A percentile compares a stretch with the other conserved stretches of the same genome.
phyloP scores from a whole-genome alignment of 2,888 invertebrate genomes.

The Acleris cristana region DNA sequence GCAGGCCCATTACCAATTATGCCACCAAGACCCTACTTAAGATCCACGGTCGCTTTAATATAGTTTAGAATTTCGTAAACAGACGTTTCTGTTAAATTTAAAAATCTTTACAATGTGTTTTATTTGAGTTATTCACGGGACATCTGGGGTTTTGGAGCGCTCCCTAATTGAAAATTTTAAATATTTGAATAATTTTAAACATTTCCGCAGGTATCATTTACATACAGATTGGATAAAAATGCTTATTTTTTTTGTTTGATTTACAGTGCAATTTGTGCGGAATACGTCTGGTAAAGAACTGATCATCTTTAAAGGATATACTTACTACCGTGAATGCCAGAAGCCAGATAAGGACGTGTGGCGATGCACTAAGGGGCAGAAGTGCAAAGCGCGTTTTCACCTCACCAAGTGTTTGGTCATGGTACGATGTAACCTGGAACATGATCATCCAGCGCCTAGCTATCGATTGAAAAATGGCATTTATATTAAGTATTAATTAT shows the following conservation, averaged over 20 bases:
- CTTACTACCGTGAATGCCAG: slow-evolving; percentile 12
- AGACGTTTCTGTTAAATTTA: too few species aligned
- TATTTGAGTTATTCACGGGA: too few species aligned
- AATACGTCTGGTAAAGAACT: slow-evolving; percentile 11
- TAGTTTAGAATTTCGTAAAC: too few species aligned
- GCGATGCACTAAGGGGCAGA: slow-evolving; percentile 19
- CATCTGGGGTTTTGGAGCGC: too few species aligned
- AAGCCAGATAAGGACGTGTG: slow-evolving; percentile 15
- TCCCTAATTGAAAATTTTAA: too few species aligned
- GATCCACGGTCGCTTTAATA: too few species aligned
- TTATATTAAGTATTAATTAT: neutral
- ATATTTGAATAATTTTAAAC: too few species aligned
- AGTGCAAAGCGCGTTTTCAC: slow-evolving; percentile 32
- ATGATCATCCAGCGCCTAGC: slow-evolving; percentile 10
- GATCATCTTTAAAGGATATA: slow-evolving; percentile 12
- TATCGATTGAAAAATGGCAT: neutral
- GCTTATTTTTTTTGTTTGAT: neutral
- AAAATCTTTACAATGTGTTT: too few species aligned
- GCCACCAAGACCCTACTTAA: too few species aligned
- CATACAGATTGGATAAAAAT: too few species aligned
- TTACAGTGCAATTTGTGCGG: slow-evolving; percentile 21
- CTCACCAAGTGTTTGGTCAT: slow-evolving; percentile 3
- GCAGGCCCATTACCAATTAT: too few species aligned
- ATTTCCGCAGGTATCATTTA: too few species aligned
- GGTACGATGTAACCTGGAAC: slow-evolving; percentile 7